Percentiles rank a stretch among this genome's conserved stretches.
These are phyloP conservation scores for Danio rerio DNA, from an alignment of 2,113 vertebrate genomes.

Conservation along the genomic window GRCz12tu NC_133182.1:78855001-78855500, in stretches of 20 bases:
- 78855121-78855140: background rate
- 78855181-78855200: conserved; percentile 99
- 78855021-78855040: too few species aligned
- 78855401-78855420: conserved; percentile 88
- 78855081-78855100: background rate
- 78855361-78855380: conserved; percentile 96
- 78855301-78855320: conserved; percentile 89
- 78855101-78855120: background rate
- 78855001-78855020: too few species aligned
- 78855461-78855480: conserved; percentile 46
- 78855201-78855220: conserved; percentile 99
- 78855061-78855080: conserved; percentile 11
- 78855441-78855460: conserved; percentile 86
- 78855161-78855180: conserved; percentile 84
- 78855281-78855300: conserved; percentile 99
- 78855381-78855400: conserved; percentile 96
- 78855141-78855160: background rate
- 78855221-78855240: conserved; percentile 99
- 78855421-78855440: conserved; percentile 96
- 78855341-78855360: conserved; percentile 99
- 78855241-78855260: conserved; percentile 98
- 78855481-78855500: conserved; percentile 39
- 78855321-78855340: conserved; percentile 94
- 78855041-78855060: background rate
- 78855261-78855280: conserved; percentile 95